Conservation (phyloP, 2,797 vertebrate species). For the Falco naumanni region DNA sequence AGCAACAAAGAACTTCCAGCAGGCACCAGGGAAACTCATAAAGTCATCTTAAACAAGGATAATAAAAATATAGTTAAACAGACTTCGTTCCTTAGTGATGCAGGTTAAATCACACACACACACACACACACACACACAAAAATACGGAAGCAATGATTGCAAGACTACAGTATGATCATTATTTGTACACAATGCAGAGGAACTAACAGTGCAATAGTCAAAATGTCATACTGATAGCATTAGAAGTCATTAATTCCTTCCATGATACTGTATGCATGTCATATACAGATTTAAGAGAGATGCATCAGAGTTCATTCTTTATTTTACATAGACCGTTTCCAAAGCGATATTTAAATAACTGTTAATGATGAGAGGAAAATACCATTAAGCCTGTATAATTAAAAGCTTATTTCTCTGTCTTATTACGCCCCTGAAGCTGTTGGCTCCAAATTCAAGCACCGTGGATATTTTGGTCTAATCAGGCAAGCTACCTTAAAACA, state of each 20-base stretch:
- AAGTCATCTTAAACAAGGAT: slow-evolving; percentile 64
- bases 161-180: not conserved
- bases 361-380: not conserved
- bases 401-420: not conserved
- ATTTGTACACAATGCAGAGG: not conserved
- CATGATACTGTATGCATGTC: not conserved
- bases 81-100: slow-evolving; percentile 20
- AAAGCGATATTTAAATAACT: not conserved
- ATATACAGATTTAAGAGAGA: not conserved
- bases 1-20: slow-evolving; percentile 59
- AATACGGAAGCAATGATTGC: slow-evolving; percentile 1
- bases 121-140: slow-evolving; percentile 9
- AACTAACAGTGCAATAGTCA: slow-evolving; percentile 44
- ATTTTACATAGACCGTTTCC: not conserved
- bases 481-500: not conserved
- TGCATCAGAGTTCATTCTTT: not conserved
- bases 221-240: slow-evolving; percentile 22
- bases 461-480: not conserved
- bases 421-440: not conserved
- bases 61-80: slow-evolving; percentile 73
- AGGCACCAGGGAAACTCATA: slow-evolving; percentile 50
- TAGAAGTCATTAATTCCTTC: slow-evolving; percentile 23
- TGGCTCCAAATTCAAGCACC: not conserved
- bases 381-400: not conserved
- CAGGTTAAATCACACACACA: slow-evolving; percentile 47